A percentile compares a stretch with the other conserved stretches of the same genome.
These are phyloP conservation scores for Periophthalmodon schlosseri DNA, from an alignment of 2,113 vertebrate species.

Conservation along the genomic window DNA sequence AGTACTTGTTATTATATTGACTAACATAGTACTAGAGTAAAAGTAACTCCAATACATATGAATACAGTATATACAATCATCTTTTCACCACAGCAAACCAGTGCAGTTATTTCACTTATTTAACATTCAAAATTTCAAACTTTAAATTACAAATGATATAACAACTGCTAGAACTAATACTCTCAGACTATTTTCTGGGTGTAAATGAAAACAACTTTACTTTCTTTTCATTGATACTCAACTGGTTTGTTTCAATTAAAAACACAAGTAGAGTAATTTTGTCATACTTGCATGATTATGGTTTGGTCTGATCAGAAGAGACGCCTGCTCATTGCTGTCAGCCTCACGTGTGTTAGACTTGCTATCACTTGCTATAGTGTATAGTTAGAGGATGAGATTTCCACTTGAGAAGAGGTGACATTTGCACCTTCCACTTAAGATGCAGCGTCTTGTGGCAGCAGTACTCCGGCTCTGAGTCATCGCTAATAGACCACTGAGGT, in stretches of 20 bases:
- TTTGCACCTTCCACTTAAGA: conserved; percentile 30
- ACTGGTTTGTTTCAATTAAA: conserved; percentile 5
- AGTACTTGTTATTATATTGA: background rate
- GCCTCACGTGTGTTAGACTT: background rate
- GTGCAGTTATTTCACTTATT: background rate
- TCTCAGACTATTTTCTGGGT: background rate
- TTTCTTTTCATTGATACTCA: background rate
- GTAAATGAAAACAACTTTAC: background rate
- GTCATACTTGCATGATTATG: background rate
- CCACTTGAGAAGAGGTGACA: conserved; percentile 28
- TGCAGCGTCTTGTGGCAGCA: conserved; percentile 5
- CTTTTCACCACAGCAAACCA: background rate
- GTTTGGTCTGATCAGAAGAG: background rate
- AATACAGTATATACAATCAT: background rate
- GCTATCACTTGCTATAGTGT: conserved; percentile 1
- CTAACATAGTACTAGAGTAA: background rate
- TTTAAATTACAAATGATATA: background rate
- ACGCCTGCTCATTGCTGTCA: conserved; percentile 2
- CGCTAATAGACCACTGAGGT: conserved; percentile 11
- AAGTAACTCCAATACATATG: background rate
- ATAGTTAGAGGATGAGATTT: conserved; percentile 6
- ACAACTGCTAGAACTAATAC: conserved; percentile 1
- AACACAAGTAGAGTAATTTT: conserved; percentile 2
- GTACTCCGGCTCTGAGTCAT: conserved; percentile 27
- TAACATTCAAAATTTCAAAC: background rate